Conservation (phyloP, 2,888 invertebrate genomes). For the Agriopis leucophaearia region DNA sequence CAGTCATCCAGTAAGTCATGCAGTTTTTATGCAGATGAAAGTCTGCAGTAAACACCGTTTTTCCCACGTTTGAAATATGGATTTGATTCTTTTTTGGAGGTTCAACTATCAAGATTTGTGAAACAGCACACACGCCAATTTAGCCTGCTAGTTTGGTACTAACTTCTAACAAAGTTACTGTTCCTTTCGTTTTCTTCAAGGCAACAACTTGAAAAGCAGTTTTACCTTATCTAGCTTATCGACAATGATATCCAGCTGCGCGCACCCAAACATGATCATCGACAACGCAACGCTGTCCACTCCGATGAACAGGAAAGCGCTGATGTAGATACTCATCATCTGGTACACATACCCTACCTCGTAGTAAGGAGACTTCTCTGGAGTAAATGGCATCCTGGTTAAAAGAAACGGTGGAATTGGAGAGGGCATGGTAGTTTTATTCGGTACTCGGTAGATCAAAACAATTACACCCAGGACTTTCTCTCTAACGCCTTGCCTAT, state of each 20-base stretch:
- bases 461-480: no score
- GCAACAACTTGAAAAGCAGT: neutral
- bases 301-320: constrained; percentile 71
- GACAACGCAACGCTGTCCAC: constrained; percentile 74
- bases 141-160: no score
- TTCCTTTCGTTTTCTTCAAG: no score
- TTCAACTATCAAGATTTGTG: no score
- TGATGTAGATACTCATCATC: constrained; percentile 68
- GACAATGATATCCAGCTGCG: constrained; percentile 74
- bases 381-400: constrained; percentile 74
- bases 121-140: no score
- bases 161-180: no score
- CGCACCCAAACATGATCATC: constrained; percentile 77
- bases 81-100: no score
- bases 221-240: constrained; percentile 69
- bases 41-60: no score
- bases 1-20: no score
- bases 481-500: no score
- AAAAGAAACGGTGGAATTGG: neutral
- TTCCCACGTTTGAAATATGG: no score
- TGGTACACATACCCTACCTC: constrained; percentile 74
- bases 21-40: no score
- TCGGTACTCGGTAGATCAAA: neutral
- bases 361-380: constrained; percentile 65
- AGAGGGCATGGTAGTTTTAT: neutral